These are phyloP conservation scores for Stictonetta naevosa DNA, from an alignment of 2,113 vertebrate genomes.

Conservation along the genomic window DNA sequence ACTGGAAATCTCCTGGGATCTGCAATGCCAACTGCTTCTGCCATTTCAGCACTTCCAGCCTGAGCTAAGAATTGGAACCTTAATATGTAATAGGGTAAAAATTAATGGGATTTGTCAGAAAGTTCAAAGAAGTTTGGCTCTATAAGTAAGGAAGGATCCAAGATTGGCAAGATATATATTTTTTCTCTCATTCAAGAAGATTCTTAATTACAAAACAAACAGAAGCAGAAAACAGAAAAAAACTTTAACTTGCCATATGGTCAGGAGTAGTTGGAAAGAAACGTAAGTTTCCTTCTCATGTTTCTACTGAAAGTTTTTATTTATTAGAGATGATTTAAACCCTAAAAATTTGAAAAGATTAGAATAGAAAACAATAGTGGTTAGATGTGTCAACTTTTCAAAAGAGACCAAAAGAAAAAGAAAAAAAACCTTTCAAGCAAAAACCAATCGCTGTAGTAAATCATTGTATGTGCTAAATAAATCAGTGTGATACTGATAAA, in stretches of 20 bases:
- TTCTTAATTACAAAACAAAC: constrained; percentile 42
- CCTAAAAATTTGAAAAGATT: not conserved
- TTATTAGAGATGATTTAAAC: constrained; percentile 48
- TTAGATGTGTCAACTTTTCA: not conserved
- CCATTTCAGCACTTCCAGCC: constrained; percentile 25
- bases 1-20: not conserved
- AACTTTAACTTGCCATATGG: not conserved
- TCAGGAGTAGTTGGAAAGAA: constrained; percentile 27
- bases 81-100: not conserved
- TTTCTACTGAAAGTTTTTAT: constrained; percentile 30
- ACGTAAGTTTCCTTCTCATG: not conserved
- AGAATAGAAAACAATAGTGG: constrained; percentile 57
- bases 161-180: not conserved
- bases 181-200: not conserved
- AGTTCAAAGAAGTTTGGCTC: not conserved
- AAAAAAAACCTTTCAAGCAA: not conserved
- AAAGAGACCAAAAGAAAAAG: not conserved
- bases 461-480: constrained; percentile 40
- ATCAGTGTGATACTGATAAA: constrained; percentile 59
- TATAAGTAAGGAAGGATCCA: not conserved
- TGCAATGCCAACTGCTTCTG: not conserved
- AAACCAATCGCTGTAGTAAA: constrained; percentile 47
- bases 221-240: constrained; percentile 5
- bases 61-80: not conserved
- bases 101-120: not conserved